Base-by-base conservation (phyloP, 2,888 invertebrate genomes). In the Pseudanteris insignis region DNA sequence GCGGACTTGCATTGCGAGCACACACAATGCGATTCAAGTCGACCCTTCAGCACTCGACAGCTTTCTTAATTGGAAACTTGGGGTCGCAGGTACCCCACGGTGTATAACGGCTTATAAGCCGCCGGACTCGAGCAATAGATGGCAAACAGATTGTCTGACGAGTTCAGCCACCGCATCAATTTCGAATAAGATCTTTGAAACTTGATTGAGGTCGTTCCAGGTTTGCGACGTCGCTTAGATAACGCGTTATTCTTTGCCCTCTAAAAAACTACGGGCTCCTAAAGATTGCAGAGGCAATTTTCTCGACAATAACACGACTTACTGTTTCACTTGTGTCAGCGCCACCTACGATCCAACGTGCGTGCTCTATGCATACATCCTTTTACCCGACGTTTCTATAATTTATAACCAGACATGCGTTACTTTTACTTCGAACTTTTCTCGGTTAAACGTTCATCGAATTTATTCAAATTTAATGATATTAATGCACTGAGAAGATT, bases 231-330 rank as follows among this genome's bases (percentile, higher is more conserved):
- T 33, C 13, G 59, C 28, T 51, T 54, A 61, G 64, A 66, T 63
- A 66, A 64, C 53, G 54, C 28, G 18, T 6, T 32, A 48, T 29
- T 63, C 50, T 53, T 59, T 57, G 53, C 51, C 48, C 36, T 51
- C 46, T 26, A 51, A 18, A 58, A 65, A 62, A 65, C 53, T 37
- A 46, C 9, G 33, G 50, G 41, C 68, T 70, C 54, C 66, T 70
- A 64, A 70, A 72, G 68, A 72, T 72, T 72, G 70, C 71, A 70
- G 66, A 67, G 69, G 69, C 72, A 71, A 71, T 71, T 72, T 72
- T 66, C 70, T 65, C 65, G 60, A 71, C 70, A 72, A 72, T 68
- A 67, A 62, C 65, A 55, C 55, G 63, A 70, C 67, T 71, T 69
- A 18, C 4, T 69, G 67, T 67, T 38, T 67, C 65, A 63, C 68